A percentile compares a stretch with the other conserved stretches of the same genome.
phyloP scores from a whole-genome alignment of 2,888 invertebrate species.

The Melinaea marsaeus region DNA sequence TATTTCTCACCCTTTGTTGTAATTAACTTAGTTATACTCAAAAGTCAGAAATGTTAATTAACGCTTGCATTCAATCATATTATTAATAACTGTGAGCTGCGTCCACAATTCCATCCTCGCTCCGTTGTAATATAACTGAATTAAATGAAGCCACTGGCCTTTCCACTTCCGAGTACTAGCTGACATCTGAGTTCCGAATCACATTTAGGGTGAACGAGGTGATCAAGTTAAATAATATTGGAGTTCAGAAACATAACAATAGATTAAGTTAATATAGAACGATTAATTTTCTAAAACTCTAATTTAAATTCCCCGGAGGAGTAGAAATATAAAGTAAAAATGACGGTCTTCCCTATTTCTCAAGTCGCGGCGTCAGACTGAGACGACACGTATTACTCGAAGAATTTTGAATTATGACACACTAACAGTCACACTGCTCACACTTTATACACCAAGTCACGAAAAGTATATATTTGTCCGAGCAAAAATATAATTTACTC shows the following conservation, averaged over 20 bases:
- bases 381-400: constrained; percentile 5
- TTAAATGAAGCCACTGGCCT: constrained; percentile 1
- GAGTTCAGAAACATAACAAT: neutral
- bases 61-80: no score
- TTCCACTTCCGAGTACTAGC: constrained; percentile 1
- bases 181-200: constrained; percentile 1
- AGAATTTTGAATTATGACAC: neutral
- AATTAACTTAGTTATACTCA: no score
- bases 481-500: no score
- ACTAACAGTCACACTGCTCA: neutral
- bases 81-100: no score
- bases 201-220: neutral
- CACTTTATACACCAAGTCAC: neutral
- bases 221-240: neutral
- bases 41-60: no score
- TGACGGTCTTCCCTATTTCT: neutral
- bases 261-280: no score
- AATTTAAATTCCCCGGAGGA: neutral
- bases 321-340: neutral
- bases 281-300: no score
- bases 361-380: neutral
- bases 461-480: neutral
- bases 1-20: no score
- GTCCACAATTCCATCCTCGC: neutral
- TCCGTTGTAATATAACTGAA: neutral